phyloP scores from a whole-genome alignment of 2,797 vertebrate species.

The Neoniphon sammara region DNA sequence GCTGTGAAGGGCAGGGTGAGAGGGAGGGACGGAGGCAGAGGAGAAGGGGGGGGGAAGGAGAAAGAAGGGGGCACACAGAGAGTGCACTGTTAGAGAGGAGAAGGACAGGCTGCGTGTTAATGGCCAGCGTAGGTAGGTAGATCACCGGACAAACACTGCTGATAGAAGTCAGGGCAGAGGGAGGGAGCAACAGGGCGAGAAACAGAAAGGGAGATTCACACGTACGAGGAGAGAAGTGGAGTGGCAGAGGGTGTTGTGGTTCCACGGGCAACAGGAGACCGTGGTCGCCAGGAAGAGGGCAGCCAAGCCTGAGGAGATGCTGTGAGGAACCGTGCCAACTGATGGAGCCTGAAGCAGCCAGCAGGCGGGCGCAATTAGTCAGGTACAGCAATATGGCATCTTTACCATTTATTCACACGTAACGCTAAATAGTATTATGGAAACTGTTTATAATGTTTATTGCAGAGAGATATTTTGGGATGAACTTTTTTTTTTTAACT shows the following conservation, averaged over 20 bases:
- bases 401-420: conserved; percentile 26
- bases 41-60: conserved; percentile 38
- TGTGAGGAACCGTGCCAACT: conserved; percentile 72
- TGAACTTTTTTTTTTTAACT: too few species aligned
- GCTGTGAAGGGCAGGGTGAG: conserved; percentile 63
- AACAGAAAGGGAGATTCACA: conserved; percentile 45
- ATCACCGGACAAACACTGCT: conserved; percentile 42
- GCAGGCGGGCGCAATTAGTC: conserved; percentile 66
- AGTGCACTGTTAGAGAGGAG: conserved; percentile 69
- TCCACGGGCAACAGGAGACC: conserved; percentile 57
- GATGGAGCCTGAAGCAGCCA: conserved; percentile 70
- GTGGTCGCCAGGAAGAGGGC: conserved; percentile 53
- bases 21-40: conserved; percentile 64
- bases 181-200: conserved; percentile 32
- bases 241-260: conserved; percentile 27
- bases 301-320: conserved; percentile 67
- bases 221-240: conserved; percentile 26
- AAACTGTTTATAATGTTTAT: not conserved
- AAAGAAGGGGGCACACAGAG: conserved; percentile 67
- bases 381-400: conserved; percentile 73
- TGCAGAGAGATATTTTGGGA: not conserved
- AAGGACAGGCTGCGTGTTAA: conserved; percentile 49
- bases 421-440: not conserved
- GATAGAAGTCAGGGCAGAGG: conserved; percentile 39
- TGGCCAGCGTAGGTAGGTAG: conserved; percentile 75